Evolutionary conservation across 2,113 vertebrate species (phyloP), one percentile per base, ranked within the genome.

Genomic region (Antennarius striatus): DNA sequence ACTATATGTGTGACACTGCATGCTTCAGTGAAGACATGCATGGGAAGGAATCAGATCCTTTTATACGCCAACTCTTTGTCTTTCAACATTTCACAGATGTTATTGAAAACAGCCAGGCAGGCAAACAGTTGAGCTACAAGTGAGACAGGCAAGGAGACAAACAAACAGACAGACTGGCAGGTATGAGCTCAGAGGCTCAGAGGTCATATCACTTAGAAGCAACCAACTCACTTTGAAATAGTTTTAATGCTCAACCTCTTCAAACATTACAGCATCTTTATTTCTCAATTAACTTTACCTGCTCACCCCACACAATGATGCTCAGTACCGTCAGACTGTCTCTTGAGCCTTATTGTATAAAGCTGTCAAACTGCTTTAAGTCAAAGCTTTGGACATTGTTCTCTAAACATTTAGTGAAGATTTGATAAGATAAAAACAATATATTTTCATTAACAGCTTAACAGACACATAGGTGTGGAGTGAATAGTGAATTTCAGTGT

Each of bases 121-220:
- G 57, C 59, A 71, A 45, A 55, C 10, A 61, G 57, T 22, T 48
- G 42, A 46, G 55, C 58, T 68, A 40, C 39, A 9, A 70, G 62
- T 59, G 43, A 75, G 61, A 63, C 57, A 67, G 64, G 42, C 55
- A 52, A 57, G 55, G 63, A 79, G 60, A 71, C 62, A 70, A 42
- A 17, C 50, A 61, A 54, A 60, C 71, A 63, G 48, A 40, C 67
- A 68, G 75, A 68, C 76, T 40, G 57, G 16, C 60, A 67, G 63
- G 32, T 61, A 71, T 71, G 68, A 77, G 75, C 75, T 79, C 68
- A 58, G 17, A 8, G 47, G 77, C 81, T 77, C 64, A 49, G 17
- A 68, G 87, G 83, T 89, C 80, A 89, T 72, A 72, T 68, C 85
- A 55, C 52, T 88, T 68, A 68, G 50, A 36, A 32, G 71, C 63